Evolutionary conservation across 2,797 vertebrate genomes (phyloP), one percentile per base, ranked within the genome.

Genomic region (Enteromius unitaeniatus): DNA sequence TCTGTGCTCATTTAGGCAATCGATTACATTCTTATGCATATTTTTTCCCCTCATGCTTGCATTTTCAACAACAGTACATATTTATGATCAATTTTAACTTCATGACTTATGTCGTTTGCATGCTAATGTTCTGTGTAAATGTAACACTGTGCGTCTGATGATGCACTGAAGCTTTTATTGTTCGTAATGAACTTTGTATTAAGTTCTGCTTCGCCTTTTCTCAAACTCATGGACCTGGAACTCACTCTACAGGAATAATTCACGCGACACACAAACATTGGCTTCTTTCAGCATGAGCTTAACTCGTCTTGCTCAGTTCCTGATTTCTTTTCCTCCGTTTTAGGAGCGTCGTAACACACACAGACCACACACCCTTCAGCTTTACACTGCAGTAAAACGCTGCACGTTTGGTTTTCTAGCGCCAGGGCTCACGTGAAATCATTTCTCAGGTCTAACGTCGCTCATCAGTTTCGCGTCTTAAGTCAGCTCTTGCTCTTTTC

Each of bases 391-490:
- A 80, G 47, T 26, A 81, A 60, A 69, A 78, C 80, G 34, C n/a
- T n/a, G n/a, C n/a, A n/a, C 26, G 5, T 72, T 81, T 47, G 74
- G 79, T 53, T 62, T 62, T 62, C 26, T 31, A 15, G 26, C 60
- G 6, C 14, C 82, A 62, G 87, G 87, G 88, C 86, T 88, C 79
- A 81, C 75, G 11, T 85, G 13, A 68, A 87, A 87, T 87, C 60
- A 90, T 91, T 89, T 91, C 93, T 95, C 94, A 94, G 93, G 94
- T 94, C 89, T 89, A 87, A 75, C 76, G 47, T 49, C 83, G 34
- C 77, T 87, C 83, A 90, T 91, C 84, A 86, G 65, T 88, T 88
- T 84, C 62, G 21, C 58, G 65, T 84, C 79, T 51, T 40, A 37
- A 78, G 69, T 69, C 67, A 31, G 87, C 88, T 86, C 82, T 90